A percentile compares a stretch with the other conserved stretches of the same genome.
These are phyloP conservation scores for Zaprionus camerounensis DNA, from an alignment of 1,140 invertebrate species.

Conservation along the genomic window DNA sequence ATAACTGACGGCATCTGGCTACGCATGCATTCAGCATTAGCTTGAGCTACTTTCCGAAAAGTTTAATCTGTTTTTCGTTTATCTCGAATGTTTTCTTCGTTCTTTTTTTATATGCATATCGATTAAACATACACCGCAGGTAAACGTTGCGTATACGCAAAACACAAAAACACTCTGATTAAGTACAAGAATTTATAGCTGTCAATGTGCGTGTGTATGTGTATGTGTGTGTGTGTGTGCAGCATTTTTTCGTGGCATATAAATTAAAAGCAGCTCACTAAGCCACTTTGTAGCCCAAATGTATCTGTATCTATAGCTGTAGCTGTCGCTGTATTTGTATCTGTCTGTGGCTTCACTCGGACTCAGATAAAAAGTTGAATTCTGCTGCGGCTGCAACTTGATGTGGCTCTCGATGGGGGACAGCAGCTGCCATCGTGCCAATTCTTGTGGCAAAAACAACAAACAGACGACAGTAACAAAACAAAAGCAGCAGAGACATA, in stretches of 20 bases:
- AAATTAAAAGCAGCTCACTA: constrained; percentile 80
- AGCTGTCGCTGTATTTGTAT: not conserved
- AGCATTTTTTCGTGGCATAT: constrained; percentile 62
- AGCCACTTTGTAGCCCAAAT: constrained; percentile 70
- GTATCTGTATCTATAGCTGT: constrained; percentile 58
- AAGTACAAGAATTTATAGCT: constrained; percentile 68
- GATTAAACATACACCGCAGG: constrained; percentile 46
- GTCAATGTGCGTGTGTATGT: constrained; percentile 19
- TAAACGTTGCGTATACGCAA: constrained; percentile 58
- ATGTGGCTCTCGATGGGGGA: constrained; percentile 34
- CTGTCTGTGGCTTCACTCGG: constrained; percentile 66
- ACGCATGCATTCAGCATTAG: too few species aligned
- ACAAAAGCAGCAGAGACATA: constrained; percentile 11
- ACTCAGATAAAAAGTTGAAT: constrained; percentile 73
- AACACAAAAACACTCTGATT: constrained; percentile 44
- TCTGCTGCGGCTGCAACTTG: constrained; percentile 75
- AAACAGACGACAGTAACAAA: constrained; percentile 44
- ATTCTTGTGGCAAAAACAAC: constrained; percentile 34
- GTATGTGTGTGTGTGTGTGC: constrained; percentile 7
- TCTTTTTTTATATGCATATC: constrained; percentile 12
- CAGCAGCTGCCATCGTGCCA: constrained; percentile 31
- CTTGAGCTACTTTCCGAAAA: not conserved
- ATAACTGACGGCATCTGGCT: not conserved
- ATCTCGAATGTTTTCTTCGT: not conserved
- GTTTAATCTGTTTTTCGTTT: constrained; percentile 7